Evolutionary conservation across 2,113 vertebrate genomes (phyloP).

Genomic region (Catharus minimus): DNA sequence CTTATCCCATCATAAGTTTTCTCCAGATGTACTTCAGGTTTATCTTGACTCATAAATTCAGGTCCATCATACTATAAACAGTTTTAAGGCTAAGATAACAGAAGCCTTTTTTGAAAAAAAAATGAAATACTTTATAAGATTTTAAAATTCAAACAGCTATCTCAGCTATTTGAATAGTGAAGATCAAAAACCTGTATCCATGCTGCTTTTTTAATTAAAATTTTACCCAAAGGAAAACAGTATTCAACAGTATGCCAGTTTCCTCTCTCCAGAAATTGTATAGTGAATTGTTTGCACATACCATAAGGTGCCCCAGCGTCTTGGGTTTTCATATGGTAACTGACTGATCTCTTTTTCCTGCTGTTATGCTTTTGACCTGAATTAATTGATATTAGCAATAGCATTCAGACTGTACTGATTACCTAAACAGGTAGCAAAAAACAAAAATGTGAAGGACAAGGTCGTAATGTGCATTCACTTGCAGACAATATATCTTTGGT

Average conservation of each 20-base stretch:
- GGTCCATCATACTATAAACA: neutral
- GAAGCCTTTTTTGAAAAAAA: constrained; percentile 11
- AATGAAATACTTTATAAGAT: constrained; percentile 37
- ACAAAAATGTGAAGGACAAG: constrained; percentile 23
- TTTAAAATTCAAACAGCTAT: constrained; percentile 78
- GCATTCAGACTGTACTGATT: constrained; percentile 59
- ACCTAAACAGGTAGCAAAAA: constrained; percentile 69
- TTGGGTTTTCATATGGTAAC: constrained; percentile 74
- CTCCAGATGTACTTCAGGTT: neutral
- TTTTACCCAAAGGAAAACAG: constrained; percentile 81
- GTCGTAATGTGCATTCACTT: constrained; percentile 9
- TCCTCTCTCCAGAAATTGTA: constrained; percentile 79
- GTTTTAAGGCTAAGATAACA: constrained; percentile 54
- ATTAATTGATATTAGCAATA: constrained; percentile 74
- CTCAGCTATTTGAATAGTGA: constrained; percentile 74
- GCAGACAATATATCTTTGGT: neutral
- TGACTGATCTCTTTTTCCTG: constrained; percentile 68
- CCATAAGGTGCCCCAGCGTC: constrained; percentile 76
- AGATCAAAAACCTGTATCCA: constrained; percentile 77
- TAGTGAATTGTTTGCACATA: constrained; percentile 79
- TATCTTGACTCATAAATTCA: constrained; percentile 1
- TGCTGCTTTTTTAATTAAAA: constrained; percentile 85
- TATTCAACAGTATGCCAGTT: constrained; percentile 78
- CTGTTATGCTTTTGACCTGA: constrained; percentile 76
- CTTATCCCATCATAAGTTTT: neutral